Evolutionary conservation across 2,113 vertebrate genomes (phyloP).

Genomic region (Vidua chalybeata): DNA sequence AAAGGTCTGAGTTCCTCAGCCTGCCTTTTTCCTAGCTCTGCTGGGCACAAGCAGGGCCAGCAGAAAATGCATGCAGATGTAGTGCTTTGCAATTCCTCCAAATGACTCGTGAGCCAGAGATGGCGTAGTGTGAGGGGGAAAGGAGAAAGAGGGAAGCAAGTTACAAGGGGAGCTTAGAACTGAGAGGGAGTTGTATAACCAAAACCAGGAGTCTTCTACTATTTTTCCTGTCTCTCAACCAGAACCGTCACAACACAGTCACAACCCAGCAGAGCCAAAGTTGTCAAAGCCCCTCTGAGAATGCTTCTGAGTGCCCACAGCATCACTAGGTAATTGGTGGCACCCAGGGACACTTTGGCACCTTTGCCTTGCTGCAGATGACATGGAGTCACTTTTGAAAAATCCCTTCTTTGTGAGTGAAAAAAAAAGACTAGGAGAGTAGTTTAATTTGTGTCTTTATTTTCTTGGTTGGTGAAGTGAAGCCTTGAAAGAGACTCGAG

Average conservation of each 20-base stretch:
- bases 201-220: not conserved
- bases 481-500: conserved; percentile 40
- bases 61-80: not conserved
- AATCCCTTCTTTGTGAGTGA: conserved; percentile 64
- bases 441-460: conserved; percentile 71
- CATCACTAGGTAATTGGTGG: not conserved
- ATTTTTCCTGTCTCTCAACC: not conserved
- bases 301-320: not conserved
- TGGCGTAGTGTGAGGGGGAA: accelerated
- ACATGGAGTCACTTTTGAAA: not conserved
- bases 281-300: not conserved
- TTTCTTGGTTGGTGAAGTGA: conserved; percentile 71
- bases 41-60: not conserved
- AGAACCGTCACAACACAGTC: not conserved
- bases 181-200: not conserved
- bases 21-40: not conserved
- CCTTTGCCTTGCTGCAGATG: not conserved
- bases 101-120: not conserved
- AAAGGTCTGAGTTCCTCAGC: not conserved
- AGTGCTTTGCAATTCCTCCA: not conserved
- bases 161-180: not conserved
- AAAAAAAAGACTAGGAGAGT: conserved; percentile 61
- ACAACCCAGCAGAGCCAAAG: not conserved
- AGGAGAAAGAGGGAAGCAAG: not conserved
- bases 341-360: not conserved